Evolutionary conservation across 2,888 invertebrate genomes (phyloP).

Genomic region (Diadegma fenestrale): DNA sequence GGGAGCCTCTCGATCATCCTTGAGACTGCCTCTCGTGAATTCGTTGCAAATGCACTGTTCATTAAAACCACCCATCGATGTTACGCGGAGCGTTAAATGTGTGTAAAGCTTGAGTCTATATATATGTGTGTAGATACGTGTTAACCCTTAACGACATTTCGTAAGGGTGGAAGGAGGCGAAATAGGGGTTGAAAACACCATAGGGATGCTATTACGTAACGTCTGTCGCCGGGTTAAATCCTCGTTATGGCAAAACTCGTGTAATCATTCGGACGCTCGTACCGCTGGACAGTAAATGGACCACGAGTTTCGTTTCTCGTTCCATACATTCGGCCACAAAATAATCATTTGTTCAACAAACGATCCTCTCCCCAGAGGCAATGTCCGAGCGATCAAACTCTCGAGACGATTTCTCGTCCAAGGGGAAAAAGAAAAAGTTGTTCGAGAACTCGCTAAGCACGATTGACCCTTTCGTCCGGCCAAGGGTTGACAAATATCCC

Average conservation of each 20-base stretch:
- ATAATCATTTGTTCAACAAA: constrained; percentile 38
- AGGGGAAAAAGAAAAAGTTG: neutral
- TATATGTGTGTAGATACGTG: neutral
- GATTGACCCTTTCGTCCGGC: constrained; percentile 35
- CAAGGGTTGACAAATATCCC: constrained; percentile 39
- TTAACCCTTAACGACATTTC: neutral
- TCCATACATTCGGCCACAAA: constrained; percentile 1
- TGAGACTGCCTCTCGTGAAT: constrained; percentile 57
- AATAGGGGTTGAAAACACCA: constrained; percentile 32
- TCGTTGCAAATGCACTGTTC: constrained; percentile 31
- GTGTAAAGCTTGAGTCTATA: neutral
- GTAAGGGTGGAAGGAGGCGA: constrained; percentile 27
- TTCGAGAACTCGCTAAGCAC: constrained; percentile 20
- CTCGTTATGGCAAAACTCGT: constrained; percentile 2
- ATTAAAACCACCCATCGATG: constrained; percentile 35
- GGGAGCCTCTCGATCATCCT: constrained; percentile 57
- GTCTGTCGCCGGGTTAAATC: constrained; percentile 19
- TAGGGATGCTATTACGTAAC: constrained; percentile 18
- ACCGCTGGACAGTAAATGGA: constrained; percentile 14
- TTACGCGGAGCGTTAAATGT: constrained; percentile 12
- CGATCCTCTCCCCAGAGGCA: neutral
- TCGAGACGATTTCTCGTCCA: constrained; percentile 26
- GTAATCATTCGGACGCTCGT: neutral
- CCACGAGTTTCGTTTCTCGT: neutral
- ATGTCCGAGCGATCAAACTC: constrained; percentile 31